phyloP scores from a whole-genome alignment of 1,140 invertebrate species.

The Druon quercuslanigerum region DNA sequence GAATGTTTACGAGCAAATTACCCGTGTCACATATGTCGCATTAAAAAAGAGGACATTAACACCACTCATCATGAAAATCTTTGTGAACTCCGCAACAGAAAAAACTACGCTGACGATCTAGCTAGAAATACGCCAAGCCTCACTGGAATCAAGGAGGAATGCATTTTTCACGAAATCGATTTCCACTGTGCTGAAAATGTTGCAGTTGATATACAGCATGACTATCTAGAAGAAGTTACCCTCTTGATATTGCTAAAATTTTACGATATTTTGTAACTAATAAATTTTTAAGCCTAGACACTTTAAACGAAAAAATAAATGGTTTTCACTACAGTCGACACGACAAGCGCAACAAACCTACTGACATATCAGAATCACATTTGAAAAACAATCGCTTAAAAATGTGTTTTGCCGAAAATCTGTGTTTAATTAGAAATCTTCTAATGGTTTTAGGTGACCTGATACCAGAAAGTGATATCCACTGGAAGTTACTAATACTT shows the following conservation, averaged over 20 bases:
- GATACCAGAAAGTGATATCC: neutral
- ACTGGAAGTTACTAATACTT: neutral
- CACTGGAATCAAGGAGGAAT: no score
- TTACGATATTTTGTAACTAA: neutral
- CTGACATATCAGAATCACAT: neutral
- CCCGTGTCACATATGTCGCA: neutral
- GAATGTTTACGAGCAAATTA: conserved; percentile 13
- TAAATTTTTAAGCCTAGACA: no score
- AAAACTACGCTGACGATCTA: neutral
- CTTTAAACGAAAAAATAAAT: no score
- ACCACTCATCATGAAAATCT: neutral
- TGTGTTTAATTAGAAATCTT: neutral
- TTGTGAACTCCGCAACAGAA: neutral
- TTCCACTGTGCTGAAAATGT: no score
- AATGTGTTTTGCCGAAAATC: neutral
- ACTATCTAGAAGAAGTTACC: no score
- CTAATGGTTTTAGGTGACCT: neutral
- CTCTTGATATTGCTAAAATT: no score
- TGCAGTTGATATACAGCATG: no score
- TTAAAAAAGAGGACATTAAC: neutral
- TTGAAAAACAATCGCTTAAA: neutral
- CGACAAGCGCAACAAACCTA: neutral
- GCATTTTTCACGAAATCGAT: no score
- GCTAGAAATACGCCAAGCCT: no score
- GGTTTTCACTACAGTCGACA: no score